A percentile compares a stretch with the other conserved stretches of the same genome.
These are phyloP conservation scores for Eospalax fontanierii DNA, from an alignment of 2,797 vertebrate genomes.

Conservation along the genomic window DNA sequence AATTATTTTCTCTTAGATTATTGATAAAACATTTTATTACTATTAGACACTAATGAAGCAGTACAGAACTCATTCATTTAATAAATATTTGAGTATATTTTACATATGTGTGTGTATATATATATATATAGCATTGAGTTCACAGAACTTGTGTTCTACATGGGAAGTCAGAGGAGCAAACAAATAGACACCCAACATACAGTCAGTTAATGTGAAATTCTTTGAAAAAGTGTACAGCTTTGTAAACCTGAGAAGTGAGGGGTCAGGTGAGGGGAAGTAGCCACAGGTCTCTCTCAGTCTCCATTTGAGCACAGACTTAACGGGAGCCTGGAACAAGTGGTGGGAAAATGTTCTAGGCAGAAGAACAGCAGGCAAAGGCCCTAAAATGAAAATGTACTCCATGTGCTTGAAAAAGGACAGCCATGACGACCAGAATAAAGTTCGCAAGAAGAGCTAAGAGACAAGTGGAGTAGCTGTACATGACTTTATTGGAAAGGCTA, in stretches of 20 bases:
- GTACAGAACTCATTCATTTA: slow-evolving; percentile 41
- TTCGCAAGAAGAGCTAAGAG: neutral
- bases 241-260: neutral
- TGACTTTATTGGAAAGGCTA: neutral
- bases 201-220: neutral
- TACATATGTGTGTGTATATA: too few relatives aligned
- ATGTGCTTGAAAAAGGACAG: neutral
- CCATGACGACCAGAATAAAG: neutral
- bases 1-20: slow-evolving; percentile 69
- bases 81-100: slow-evolving; percentile 5
- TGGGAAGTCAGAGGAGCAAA: slow-evolving; percentile 14
- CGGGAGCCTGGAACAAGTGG: neutral
- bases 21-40: slow-evolving; percentile 39
- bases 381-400: neutral
- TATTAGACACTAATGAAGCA: slow-evolving; percentile 55
- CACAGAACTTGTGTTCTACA: neutral
- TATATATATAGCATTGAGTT: neutral
- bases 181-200: neutral
- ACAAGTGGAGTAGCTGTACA: neutral
- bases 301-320: neutral
- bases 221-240: slow-evolving; percentile 41
- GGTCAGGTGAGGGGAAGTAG: neutral
- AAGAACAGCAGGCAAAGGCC: slow-evolving; percentile 11
- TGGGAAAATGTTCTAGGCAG: slow-evolving; percentile 15
- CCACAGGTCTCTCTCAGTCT: neutral